These are phyloP conservation scores for Mellivora capensis DNA, from an alignment of 2,113 vertebrate species.

Conservation along the genomic window DNA sequence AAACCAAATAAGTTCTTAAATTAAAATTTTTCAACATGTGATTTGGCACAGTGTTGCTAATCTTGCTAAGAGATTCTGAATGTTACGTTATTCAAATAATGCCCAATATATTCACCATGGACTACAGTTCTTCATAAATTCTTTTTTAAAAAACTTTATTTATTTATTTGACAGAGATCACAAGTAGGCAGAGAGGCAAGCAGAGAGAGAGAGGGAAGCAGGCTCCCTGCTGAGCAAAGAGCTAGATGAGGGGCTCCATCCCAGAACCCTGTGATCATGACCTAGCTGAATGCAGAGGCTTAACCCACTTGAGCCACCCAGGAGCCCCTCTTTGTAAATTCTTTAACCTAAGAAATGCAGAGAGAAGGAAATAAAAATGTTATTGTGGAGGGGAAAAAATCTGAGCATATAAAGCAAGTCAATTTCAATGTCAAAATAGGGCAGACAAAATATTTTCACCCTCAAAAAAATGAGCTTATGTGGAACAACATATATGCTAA, in stretches of 20 bases:
- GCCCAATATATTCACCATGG: not conserved
- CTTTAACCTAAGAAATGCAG: not conserved
- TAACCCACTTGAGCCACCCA: too few species aligned
- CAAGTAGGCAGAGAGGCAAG: too few species aligned
- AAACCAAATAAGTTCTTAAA: not conserved
- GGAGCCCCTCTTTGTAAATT: not conserved
- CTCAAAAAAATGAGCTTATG: not conserved
- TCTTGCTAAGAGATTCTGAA: not conserved
- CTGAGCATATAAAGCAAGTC: not conserved
- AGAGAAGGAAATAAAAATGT: not conserved
- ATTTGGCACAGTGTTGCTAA: not conserved
- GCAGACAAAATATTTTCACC: not conserved
- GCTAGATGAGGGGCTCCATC: too few species aligned
- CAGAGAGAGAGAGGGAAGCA: too few species aligned
- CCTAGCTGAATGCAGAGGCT: too few species aligned
- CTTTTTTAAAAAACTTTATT: not conserved
- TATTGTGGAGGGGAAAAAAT: not conserved
- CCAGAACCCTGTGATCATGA: too few species aligned
- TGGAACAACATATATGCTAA: not conserved
- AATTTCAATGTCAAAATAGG: constrained; percentile 12
- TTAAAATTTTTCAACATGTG: not conserved
- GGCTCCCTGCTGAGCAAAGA: too few species aligned
- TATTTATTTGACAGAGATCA: too few species aligned
- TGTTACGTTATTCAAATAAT: not conserved
- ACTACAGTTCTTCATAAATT: not conserved